A percentile compares a stretch with the other conserved stretches of the same genome.
Conservation (phyloP, 2,888 invertebrate species). For the Copidosoma aretas region DNA sequence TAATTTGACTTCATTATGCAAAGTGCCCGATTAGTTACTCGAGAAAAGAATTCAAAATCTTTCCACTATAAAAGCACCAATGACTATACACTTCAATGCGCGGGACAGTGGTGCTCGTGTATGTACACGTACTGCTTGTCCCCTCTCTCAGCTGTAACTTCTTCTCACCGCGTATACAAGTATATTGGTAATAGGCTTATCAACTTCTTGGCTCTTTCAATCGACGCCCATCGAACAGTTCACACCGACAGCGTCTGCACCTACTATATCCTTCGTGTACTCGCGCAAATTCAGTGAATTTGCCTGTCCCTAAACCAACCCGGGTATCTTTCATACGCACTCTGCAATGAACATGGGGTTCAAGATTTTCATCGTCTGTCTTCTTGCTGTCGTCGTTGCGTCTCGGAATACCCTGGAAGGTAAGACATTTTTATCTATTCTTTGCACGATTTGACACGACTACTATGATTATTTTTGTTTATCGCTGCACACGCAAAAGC, state of each 20-base stretch:
- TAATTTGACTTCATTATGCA: too few relatives aligned
- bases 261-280: too few relatives aligned
- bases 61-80: too few relatives aligned
- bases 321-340: not conserved
- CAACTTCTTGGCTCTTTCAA: not conserved
- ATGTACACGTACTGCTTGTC: too few relatives aligned
- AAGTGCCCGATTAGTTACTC: too few relatives aligned
- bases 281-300: not conserved
- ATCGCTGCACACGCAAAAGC: not conserved
- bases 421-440: not conserved
- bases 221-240: constrained; percentile 4
- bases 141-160: too few relatives aligned
- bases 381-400: constrained; percentile 2
- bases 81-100: too few relatives aligned
- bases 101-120: too few relatives aligned
- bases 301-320: not conserved
- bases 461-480: not conserved
- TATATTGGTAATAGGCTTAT: not conserved
- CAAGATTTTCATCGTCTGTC: not conserved
- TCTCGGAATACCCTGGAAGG: constrained; percentile 12
- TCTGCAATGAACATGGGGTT: constrained; percentile 14
- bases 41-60: too few relatives aligned
- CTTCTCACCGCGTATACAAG: too few relatives aligned
- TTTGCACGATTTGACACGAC: too few relatives aligned
- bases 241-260: constrained; percentile 5